phyloP scores from a whole-genome alignment of 2,113 vertebrate genomes.

The Oceanites oceanicus region DNA sequence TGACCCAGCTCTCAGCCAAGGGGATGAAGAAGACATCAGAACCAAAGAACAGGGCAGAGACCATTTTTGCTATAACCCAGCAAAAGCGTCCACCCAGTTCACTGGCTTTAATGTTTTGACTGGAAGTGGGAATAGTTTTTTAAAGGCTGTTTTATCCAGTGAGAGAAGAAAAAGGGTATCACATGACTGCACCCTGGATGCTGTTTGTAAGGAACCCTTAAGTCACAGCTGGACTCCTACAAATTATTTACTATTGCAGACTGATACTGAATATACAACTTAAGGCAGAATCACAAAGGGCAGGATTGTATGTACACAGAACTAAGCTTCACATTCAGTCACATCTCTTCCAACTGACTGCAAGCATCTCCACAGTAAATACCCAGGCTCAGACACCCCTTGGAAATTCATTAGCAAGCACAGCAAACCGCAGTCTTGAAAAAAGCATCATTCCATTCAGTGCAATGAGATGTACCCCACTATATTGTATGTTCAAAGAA shows the following conservation, averaged over 20 bases:
- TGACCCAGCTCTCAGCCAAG: background rate
- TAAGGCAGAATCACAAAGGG: background rate
- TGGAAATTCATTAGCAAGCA: conserved; percentile 53
- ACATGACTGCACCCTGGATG: background rate
- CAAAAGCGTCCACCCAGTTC: background rate
- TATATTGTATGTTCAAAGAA: conserved; percentile 47
- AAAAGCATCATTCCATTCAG: conserved; percentile 39
- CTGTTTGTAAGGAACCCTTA: background rate
- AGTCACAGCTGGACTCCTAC: conserved; percentile 3
- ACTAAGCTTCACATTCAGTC: background rate
- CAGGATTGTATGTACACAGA: background rate
- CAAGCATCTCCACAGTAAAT: conserved; percentile 31
- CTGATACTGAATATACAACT: background rate
- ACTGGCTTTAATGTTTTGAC: background rate
- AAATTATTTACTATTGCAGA: conserved; percentile 30
- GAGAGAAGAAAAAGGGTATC: background rate
- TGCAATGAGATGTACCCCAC: background rate
- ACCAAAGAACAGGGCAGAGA: background rate
- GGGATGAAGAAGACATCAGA: background rate
- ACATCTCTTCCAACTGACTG: conserved; percentile 39
- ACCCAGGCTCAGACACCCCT: background rate
- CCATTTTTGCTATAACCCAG: background rate
- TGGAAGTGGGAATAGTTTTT: background rate
- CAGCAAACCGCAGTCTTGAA: conserved; percentile 21
- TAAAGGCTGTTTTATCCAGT: background rate